phyloP scores from a whole-genome alignment of 2,113 vertebrate genomes.

The Tenebrosternarchus preto region DNA sequence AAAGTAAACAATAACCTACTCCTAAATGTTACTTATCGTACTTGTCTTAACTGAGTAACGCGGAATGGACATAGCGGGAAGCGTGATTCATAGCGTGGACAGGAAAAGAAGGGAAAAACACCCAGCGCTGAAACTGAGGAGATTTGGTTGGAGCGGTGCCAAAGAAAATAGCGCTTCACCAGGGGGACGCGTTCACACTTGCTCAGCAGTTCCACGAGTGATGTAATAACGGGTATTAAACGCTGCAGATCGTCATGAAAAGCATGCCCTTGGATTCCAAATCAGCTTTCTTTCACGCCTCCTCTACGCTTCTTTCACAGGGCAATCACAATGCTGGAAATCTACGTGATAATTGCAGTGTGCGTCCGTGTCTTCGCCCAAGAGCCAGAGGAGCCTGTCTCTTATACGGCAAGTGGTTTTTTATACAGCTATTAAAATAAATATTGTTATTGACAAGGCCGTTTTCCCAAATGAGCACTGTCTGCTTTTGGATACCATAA shows the following conservation, averaged over 20 bases:
- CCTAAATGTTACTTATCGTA: slow-evolving; percentile 21
- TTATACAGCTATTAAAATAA: neutral
- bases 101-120: slow-evolving; percentile 11
- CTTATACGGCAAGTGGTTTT: slow-evolving; percentile 84
- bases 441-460: slow-evolving; percentile 17
- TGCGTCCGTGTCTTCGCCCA: slow-evolving; percentile 81
- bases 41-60: neutral
- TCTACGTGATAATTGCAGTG: slow-evolving; percentile 81
- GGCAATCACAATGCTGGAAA: slow-evolving; percentile 84
- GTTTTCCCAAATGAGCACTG: neutral
- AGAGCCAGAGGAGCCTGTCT: slow-evolving; percentile 89
- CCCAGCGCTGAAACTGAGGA: slow-evolving; percentile 58
- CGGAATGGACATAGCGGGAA: slow-evolving; percentile 12
- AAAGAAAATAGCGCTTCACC: slow-evolving; percentile 68
- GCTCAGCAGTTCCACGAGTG: slow-evolving; percentile 70
- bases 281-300: slow-evolving; percentile 37
- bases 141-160: slow-evolving; percentile 68
- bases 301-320: slow-evolving; percentile 56
- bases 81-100: slow-evolving; percentile 24
- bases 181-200: slow-evolving; percentile 73
- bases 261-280: slow-evolving; percentile 56
- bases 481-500: neutral
- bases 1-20: slow-evolving; percentile 25
- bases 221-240: slow-evolving; percentile 76
- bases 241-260: slow-evolving; percentile 62